phyloP scores from a whole-genome alignment of 1,140 invertebrate species.

The Drosophila busckii region DNA sequence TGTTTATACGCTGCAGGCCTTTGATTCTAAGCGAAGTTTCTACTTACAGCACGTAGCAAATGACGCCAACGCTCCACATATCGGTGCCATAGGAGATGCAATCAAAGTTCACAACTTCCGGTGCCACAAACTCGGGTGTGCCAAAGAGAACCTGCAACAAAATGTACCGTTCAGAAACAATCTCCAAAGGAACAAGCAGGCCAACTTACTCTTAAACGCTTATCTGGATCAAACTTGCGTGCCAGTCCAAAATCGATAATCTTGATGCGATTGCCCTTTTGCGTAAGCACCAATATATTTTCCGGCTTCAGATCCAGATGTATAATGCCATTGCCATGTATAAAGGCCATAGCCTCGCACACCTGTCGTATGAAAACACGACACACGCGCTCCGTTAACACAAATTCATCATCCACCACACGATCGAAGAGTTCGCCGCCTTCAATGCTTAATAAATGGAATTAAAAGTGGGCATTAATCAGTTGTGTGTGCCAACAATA shows the following conservation, averaged over 20 bases:
- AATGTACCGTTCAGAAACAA: neutral
- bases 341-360: constrained; percentile 97
- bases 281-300: constrained; percentile 97
- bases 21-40: too few species aligned
- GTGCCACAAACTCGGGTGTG: constrained; percentile 99
- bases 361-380: constrained; percentile 98
- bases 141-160: constrained; percentile 91
- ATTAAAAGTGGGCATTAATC: neutral
- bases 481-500: neutral
- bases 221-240: constrained; percentile 92
- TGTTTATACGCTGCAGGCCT: too few species aligned
- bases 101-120: constrained; percentile 99
- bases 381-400: constrained; percentile 96
- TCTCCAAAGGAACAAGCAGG: neutral
- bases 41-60: constrained; percentile 98
- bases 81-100: constrained; percentile 96
- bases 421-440: constrained; percentile 99
- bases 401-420: constrained; percentile 98
- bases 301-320: constrained; percentile 99
- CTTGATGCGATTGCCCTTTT: constrained; percentile 97
- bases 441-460: constrained; percentile 86
- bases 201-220: constrained; percentile 85
- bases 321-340: constrained; percentile 95
- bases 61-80: constrained; percentile 99
- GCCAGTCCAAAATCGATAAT: constrained; percentile 99